Evolutionary conservation across 2,888 invertebrate genomes (phyloP), one percentile per base, ranked within the genome.

Genomic region (Ochlodes sylvanus): DNA sequence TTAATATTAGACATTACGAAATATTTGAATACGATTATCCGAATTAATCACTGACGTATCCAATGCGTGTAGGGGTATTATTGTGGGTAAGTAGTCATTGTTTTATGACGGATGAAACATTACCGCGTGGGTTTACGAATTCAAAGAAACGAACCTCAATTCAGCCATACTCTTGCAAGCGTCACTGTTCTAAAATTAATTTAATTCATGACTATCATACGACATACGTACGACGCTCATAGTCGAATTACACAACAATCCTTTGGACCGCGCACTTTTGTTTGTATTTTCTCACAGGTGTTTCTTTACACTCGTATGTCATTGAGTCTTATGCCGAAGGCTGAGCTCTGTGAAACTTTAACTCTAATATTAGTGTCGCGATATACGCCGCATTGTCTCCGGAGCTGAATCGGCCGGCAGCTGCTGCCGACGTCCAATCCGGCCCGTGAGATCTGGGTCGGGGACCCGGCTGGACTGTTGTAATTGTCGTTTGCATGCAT

Each of bases 391-490:
- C 85, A 91, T 92, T 91, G 92, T 92, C 84, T 85, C 83, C 81
- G 81, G 82, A 79, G 50, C n/a, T 0, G 50, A 50, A 50, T 19
- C 19, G 78, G 79, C 79, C 79, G 76, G n/a, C 76, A 73, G 73
- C 56, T 15, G 42, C 12, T 38, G 47, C 54, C 54, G 55, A 55
- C 67, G 57, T 77, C 81, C 81, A 81, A 78, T 77, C 81, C 81
- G 81, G 78, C 84, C 78, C 92, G 91, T 92, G 92, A 83, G 92
- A 92, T 92, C 89, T 90, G 81, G 92, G 92, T 92, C 92, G 90
- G 84, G 85, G 88, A 83, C 86, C 80, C 79, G 73, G 75, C 78
- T 79, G 80, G 80, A 79, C 76, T 74, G 34, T 71, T 74, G 60
- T 67, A 56, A 63, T 63, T 67, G 60, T 67, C 67, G 42, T 61